Evolutionary conservation across 2,113 vertebrate species (phyloP), one percentile per base, ranked within the genome.

Genomic region (Ibidorhyncha struthersii): DNA sequence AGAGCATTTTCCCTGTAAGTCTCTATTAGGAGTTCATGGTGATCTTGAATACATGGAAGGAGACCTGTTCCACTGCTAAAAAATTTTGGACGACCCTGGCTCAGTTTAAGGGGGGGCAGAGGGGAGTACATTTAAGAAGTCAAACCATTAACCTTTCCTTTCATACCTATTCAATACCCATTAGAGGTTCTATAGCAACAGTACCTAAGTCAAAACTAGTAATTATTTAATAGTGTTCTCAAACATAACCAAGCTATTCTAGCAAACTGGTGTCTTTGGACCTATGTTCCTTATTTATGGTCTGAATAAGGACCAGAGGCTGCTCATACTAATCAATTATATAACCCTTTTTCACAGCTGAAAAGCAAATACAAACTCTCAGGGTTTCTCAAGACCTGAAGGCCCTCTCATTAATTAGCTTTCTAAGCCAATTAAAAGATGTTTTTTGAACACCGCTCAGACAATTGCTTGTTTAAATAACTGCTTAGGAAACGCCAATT

Each of bases 361-460:
- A 84, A 96, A 92, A 96, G 78, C 73, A 94, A 95, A 93, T 90
- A 82, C 21, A 63, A 95, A 72, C 52, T 87, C 63, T 78, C 38
- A 18, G 8, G 61, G 66, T 71, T 95, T 92, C 85, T 86, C 50
- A 86, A 79, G 53, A 91, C 84, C 84, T 84, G 41, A 76, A 95
- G 62, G 49, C 8, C n/a, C 50, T 79, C 65, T 83, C 43, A 76
- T 83, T 93, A 96, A 96, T 78, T 84, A 89, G 79, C 41, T 91
- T 77, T 89, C 81, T 58, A 79, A 80, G 56, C 55, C 69, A 95
- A 95, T 66, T 83, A 93, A 83, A 97, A 76, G 25, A 66, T 14
- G 4, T 1, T 71, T 90, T 96, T 63, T 45, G 25, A 84, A 65
- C 49, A 78, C 74, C 25, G 59, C 21, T 67, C 67, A 50, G 65